Conservation (phyloP, 2,888 invertebrate species). For the Drosophila koepferae region DNA sequence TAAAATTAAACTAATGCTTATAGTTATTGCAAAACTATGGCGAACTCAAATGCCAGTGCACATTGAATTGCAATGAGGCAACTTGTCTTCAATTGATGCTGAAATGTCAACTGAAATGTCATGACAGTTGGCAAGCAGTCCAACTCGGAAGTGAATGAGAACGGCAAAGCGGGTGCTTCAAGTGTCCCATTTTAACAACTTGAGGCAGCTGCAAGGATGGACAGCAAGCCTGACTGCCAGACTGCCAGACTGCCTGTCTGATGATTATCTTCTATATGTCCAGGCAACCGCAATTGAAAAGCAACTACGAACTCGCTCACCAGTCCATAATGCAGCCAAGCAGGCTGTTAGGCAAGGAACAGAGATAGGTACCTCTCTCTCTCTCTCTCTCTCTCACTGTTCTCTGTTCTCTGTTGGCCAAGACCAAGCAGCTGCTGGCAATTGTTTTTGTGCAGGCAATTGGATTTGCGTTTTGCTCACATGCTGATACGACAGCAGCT, state of each 20-base stretch:
- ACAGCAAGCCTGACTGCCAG: not conserved
- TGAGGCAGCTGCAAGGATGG: conserved; percentile 17
- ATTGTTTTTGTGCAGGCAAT: conserved; percentile 33
- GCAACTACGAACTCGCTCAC: conserved; percentile 24
- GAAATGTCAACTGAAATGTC: conserved; percentile 43
- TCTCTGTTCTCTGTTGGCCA: conserved; percentile 15
- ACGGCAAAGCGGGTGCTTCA: not conserved
- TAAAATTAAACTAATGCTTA: conserved; percentile 74
- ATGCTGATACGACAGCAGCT: conserved; percentile 19
- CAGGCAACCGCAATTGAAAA: conserved; percentile 44
- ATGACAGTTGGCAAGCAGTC: conserved; percentile 10
- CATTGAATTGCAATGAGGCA: conserved; percentile 67
- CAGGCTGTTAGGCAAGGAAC: not conserved
- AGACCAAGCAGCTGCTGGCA: conserved; percentile 28
- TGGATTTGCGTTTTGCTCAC: conserved; percentile 37
- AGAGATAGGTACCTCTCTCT: not conserved
- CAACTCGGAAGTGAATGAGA: not conserved
- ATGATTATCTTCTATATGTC: conserved; percentile 47
- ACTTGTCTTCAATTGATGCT: conserved; percentile 38
- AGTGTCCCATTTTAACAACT: conserved; percentile 15
- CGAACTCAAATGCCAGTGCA: conserved; percentile 64
- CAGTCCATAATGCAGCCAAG: conserved; percentile 3
- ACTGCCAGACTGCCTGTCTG: conserved; percentile 5
- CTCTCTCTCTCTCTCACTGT: not conserved
- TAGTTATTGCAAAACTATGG: conserved; percentile 64